Evolutionary conservation across 2,888 invertebrate genomes (phyloP).

Genomic region (Altica lythri): DNA sequence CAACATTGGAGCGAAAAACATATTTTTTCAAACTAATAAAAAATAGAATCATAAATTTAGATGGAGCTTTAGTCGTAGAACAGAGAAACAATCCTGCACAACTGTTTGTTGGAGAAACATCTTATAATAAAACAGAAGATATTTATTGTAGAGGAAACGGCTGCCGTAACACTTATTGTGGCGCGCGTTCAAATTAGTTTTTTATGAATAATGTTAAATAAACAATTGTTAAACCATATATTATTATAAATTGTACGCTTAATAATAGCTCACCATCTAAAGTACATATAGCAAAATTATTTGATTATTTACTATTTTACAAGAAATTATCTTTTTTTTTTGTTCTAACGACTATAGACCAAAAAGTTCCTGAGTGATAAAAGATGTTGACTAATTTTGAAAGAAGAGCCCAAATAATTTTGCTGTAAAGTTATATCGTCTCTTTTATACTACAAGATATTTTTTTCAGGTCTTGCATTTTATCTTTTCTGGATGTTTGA

Average conservation of each 20-base stretch:
- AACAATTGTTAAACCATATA: conserved; percentile 21
- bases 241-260: conserved; percentile 36
- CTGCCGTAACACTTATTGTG: conserved; percentile 47
- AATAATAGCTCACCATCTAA: conserved; percentile 27
- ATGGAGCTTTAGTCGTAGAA: conserved; percentile 39
- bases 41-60: conserved; percentile 28
- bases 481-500: no score
- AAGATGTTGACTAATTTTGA: no score
- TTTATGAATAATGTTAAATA: conserved; percentile 33
- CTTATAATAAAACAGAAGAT: conserved; percentile 22
- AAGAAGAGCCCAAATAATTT: conserved; percentile 20
- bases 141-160: conserved; percentile 39
- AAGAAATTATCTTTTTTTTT: not conserved
- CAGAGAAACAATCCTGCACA: conserved; percentile 47
- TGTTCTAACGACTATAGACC: no score
- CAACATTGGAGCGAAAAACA: conserved; percentile 26
- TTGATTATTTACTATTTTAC: conserved; percentile 3
- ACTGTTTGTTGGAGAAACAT: conserved; percentile 36
- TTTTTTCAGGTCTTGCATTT: no score
- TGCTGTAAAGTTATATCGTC: no score
- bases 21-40: conserved; percentile 36
- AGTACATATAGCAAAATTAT: conserved; percentile 17
- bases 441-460: no score
- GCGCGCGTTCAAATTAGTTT: conserved; percentile 41
- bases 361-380: no score